Evolutionary conservation across 1,140 invertebrate genomes (phyloP), one percentile per base, ranked within the genome.

Genomic region (Drosophila tristis): DNA sequence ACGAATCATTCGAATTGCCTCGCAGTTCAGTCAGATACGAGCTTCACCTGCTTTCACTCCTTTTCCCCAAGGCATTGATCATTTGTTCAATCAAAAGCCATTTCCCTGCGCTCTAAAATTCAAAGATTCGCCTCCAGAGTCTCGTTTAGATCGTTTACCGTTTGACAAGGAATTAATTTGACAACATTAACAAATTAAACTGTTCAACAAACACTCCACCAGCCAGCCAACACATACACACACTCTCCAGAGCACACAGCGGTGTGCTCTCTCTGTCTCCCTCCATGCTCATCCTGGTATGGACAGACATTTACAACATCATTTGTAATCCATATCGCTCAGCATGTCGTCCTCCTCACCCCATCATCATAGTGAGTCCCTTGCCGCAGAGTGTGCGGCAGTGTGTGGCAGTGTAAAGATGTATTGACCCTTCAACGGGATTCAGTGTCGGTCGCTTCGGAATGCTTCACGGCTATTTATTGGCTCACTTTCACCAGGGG

Each of bases 101-200:
- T 29, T 65, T 9, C 50, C 0, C 8, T 25, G n/a, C 7, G 16
- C 2, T 0, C n/a, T 29, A 7, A 29, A 29, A 7, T 26, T 25
- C 9, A 47, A 53, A 62, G 56, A 70, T 59, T 44, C 8, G 20
- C 23, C 16, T 6, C 26, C 29, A 44, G 65, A 55, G 31, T 20
- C 66, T 67, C 64, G 43, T 87, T 78, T 23, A 70, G 55, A 59
- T 51, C 58, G 47, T 29, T 51, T 74, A 58, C 49, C 62, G 54
- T 58, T 66, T 79, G 84, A 89, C 85, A 85, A 72, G 79, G 79
- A 84, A 90, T 90, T 90, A 90, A 90, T 90, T 90, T 90, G 87
- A 90, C 87, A 90, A 87, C 80, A 90, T 90, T 90, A 90, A 90
- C 87, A 90, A 90, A 90, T 90, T 90, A 90, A 90, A 90, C 87